Evolutionary conservation across 2,113 vertebrate species (phyloP).

Genomic region (Machaerirhynchus nigripectus): DNA sequence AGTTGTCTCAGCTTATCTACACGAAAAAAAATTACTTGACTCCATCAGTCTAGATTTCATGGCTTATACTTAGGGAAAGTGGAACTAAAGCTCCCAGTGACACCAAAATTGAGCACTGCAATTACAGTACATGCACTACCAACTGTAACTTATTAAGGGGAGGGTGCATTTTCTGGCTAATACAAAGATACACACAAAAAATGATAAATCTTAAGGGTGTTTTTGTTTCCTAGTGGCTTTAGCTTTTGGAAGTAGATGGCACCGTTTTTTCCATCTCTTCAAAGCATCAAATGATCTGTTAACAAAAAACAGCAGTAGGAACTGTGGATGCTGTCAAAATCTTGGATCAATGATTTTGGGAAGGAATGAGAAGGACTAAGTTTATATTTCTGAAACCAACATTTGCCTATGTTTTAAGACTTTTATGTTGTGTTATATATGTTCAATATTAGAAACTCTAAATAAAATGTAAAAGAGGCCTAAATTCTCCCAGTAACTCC

Average conservation of each 20-base stretch:
- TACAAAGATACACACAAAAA: background rate
- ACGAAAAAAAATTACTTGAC: background rate
- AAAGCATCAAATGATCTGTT: background rate
- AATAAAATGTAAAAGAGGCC: background rate
- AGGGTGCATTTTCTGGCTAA: background rate
- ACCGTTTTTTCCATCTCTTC: background rate
- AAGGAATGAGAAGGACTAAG: background rate
- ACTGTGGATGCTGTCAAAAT: background rate
- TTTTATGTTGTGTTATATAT: background rate
- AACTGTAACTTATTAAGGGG: background rate
- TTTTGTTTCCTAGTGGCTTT: background rate
- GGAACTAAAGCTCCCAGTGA: background rate
- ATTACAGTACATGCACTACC: background rate
- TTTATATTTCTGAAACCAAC: background rate
- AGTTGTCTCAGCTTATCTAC: background rate
- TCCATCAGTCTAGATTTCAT: background rate
- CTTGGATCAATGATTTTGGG: background rate
- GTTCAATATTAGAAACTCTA: background rate
- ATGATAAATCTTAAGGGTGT: background rate
- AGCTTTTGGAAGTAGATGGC: background rate
- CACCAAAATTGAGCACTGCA: background rate
- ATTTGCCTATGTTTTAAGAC: background rate
- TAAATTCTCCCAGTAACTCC: background rate
- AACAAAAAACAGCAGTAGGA: background rate
- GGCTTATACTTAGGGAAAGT: background rate